These are phyloP conservation scores for Alitta virens DNA, from an alignment of 2,888 invertebrate species.

Conservation along the genomic window DNA sequence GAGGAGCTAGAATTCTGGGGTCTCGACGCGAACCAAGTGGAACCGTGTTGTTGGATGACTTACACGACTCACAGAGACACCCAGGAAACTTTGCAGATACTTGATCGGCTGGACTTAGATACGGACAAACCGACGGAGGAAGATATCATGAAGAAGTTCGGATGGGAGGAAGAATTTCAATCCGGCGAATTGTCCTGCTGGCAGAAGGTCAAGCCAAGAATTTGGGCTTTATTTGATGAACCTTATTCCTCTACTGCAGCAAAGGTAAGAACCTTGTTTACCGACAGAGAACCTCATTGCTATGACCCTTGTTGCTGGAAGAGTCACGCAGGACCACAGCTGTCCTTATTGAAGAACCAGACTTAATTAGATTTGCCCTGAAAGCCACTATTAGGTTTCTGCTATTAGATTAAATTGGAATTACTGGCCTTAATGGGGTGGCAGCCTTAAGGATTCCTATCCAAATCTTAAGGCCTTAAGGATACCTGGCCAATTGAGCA, in stretches of 20 bases:
- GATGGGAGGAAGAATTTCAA: constrained; percentile 60
- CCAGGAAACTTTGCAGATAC: constrained; percentile 95
- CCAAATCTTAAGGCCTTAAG: too few species aligned
- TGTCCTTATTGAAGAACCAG: too few species aligned
- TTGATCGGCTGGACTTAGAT: constrained; percentile 95
- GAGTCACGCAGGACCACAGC: too few species aligned
- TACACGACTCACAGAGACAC: constrained; percentile 88
- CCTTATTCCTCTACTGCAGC: constrained; percentile 97
- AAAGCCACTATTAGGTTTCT: too few species aligned
- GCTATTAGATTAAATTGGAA: too few species aligned
- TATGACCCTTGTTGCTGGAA: too few species aligned
- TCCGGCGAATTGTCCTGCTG: constrained; percentile 64
- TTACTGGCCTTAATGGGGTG: too few species aligned
- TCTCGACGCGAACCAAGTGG: constrained; percentile 97
- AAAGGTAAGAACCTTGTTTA: constrained; percentile 76
- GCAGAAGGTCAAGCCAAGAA: constrained; percentile 94
- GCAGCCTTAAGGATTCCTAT: too few species aligned
- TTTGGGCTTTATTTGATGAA: constrained; percentile 99
- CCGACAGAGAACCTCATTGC: too few species aligned
- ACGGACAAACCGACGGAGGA: constrained; percentile 95
- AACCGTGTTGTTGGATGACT: constrained; percentile 99
- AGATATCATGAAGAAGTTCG: constrained; percentile 95
- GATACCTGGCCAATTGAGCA: too few species aligned
- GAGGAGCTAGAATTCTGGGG: constrained; percentile 95
- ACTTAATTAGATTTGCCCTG: too few species aligned